Percentiles rank a stretch among this genome's conserved stretches.
phyloP scores from a whole-genome alignment of 1,140 invertebrate species.

The Caenorhabditis tropicalis region DNA sequence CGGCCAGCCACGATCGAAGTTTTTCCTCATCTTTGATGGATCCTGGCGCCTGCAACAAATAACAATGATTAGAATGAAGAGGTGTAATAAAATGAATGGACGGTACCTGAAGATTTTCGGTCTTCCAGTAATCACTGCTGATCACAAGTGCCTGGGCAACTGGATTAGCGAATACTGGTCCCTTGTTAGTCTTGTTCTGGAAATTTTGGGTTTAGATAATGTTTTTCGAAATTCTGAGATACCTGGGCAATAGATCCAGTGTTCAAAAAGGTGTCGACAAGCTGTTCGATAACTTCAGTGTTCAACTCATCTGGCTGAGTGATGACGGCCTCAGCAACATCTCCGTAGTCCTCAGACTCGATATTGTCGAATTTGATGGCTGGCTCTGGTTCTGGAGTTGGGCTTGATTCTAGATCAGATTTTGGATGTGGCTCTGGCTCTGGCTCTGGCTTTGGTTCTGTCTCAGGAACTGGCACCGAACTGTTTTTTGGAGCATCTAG shows the following conservation, averaged over 20 bases:
- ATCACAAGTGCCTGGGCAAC: slow-evolving; percentile 46
- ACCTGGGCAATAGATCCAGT: slow-evolving; percentile 46
- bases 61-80: background rate
- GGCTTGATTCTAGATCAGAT: slow-evolving; percentile 45
- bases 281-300: slow-evolving; percentile 45
- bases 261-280: slow-evolving; percentile 54
- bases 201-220: background rate
- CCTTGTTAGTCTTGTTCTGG: slow-evolving; percentile 7
- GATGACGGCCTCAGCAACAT: slow-evolving; percentile 37
- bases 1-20: slow-evolving; percentile 52
- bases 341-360: slow-evolving; percentile 50
- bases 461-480: background rate
- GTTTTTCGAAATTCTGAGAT: background rate
- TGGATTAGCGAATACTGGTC: slow-evolving; percentile 42
- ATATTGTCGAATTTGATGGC: slow-evolving; percentile 57
- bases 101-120: slow-evolving; percentile 46
- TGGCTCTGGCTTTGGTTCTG: slow-evolving; percentile 47
- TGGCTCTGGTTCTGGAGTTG: slow-evolving; percentile 54
- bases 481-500: background rate
- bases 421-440: slow-evolving; percentile 50
- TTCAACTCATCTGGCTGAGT: slow-evolving; percentile 46
- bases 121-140: slow-evolving; percentile 55
- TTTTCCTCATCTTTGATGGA: slow-evolving; percentile 57
- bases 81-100: background rate
- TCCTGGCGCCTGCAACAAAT: slow-evolving; percentile 53